These are phyloP conservation scores for Aphelocoma californica DNA, from an alignment of 2,797 vertebrate species.

Conservation along the genomic window DNA sequence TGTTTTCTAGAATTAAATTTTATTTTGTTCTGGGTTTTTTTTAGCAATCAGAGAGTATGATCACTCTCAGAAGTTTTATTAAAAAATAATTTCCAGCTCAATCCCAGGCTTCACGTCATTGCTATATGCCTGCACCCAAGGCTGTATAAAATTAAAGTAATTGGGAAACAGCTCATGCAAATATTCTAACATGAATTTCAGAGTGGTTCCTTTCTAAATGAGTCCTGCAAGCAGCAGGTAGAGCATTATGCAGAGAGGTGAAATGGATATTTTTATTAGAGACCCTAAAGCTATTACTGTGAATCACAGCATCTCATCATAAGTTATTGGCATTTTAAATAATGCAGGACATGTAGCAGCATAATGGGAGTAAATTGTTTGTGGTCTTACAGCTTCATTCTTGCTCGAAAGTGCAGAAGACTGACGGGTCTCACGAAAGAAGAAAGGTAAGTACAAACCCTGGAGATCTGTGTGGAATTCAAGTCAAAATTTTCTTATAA, in stretches of 20 bases:
- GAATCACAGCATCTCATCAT: background rate
- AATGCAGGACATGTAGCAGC: background rate
- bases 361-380: background rate
- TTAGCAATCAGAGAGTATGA: background rate
- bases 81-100: background rate
- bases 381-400: constrained; percentile 85
- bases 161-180: background rate
- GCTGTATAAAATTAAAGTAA: background rate
- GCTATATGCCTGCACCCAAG: background rate
- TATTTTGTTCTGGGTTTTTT: background rate
- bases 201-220: background rate
- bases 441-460: constrained; percentile 81
- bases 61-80: background rate
- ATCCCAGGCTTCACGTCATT: background rate
- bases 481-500: background rate
- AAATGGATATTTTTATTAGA: background rate
- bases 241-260: background rate
- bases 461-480: background rate
- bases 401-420: constrained; percentile 88
- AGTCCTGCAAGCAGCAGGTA: background rate
- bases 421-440: constrained; percentile 85
- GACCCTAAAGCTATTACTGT: background rate
- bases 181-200: background rate
- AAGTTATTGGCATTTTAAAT: background rate
- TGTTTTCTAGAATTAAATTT: background rate